Evolutionary conservation across 2,888 invertebrate genomes (phyloP).

Genomic region (Ommatoiulus sabulosus): DNA sequence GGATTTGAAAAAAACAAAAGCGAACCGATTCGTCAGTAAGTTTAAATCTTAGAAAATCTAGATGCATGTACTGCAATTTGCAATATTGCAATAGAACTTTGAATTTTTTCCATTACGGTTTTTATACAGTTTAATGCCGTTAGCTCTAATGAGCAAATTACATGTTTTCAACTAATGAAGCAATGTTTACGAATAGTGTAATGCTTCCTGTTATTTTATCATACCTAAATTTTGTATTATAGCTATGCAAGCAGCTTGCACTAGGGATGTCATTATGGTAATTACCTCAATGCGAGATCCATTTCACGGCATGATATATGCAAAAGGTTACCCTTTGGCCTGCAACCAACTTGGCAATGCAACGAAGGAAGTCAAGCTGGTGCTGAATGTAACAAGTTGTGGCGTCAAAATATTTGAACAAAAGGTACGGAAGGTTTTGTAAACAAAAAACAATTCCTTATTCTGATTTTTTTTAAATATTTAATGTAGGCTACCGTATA

Average conservation of each 20-base stretch:
- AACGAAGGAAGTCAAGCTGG: conserved; percentile 70
- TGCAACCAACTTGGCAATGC: conserved; percentile 76
- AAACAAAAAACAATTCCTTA: conserved; percentile 61
- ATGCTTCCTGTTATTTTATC: no score
- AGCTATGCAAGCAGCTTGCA: conserved; percentile 60
- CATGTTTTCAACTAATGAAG: background rate
- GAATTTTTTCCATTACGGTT: background rate
- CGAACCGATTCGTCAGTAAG: background rate
- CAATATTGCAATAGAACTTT: background rate
- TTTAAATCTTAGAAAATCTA: background rate
- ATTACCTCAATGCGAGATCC: conserved; percentile 62
- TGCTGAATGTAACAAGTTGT: conserved; percentile 76
- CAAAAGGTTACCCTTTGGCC: conserved; percentile 80
- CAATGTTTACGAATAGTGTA: background rate
- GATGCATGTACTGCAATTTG: background rate
- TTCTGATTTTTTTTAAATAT: no score
- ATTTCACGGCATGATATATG: conserved; percentile 80
- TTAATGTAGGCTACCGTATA: no score
- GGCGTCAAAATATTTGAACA: conserved; percentile 75
- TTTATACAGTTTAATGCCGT: background rate
- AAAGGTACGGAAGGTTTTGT: conserved; percentile 66
- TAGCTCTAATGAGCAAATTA: no score
- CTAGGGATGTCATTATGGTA: conserved; percentile 60
- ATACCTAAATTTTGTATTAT: background rate
- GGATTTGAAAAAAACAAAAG: background rate